phyloP scores from a whole-genome alignment of 92 coral and sea anemone species.

The Phymanthus crucifer region DNA sequence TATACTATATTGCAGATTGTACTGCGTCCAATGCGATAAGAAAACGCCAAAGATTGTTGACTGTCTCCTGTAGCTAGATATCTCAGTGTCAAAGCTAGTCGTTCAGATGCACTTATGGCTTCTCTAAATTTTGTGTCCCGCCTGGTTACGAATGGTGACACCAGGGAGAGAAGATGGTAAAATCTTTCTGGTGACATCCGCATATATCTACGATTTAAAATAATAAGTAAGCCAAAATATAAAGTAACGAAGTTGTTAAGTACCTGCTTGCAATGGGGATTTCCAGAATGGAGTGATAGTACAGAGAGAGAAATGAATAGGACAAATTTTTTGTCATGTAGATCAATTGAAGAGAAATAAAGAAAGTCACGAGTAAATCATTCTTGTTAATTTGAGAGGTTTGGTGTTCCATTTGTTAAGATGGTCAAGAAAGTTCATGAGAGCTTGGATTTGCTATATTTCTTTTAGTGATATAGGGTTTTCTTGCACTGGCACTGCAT shows the following conservation, averaged over 20 bases:
- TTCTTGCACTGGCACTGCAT: neutral
- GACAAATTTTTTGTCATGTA: neutral
- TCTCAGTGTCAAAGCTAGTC: conserved; percentile 47
- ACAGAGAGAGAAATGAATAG: neutral
- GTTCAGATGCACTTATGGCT: conserved; percentile 37
- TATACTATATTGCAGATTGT: conserved; percentile 45
- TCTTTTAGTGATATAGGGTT: neutral
- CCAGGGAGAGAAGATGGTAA: conserved; percentile 52
- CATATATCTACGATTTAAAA: conserved; percentile 24
- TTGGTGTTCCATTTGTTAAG: neutral
- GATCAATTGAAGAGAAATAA: neutral
- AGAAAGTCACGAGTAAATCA: neutral
- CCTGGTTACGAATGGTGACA: conserved; percentile 46
- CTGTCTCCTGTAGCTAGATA: conserved; percentile 62
- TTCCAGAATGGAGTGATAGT: neutral
- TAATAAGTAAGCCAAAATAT: neutral
- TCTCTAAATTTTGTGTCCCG: conserved; percentile 21
- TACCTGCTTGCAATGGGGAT: neutral
- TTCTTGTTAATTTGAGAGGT: neutral
- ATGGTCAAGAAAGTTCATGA: neutral
- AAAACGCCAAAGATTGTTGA: conserved; percentile 49
- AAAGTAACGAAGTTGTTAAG: neutral
- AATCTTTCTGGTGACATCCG: conserved; percentile 65
- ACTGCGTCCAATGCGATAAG: conserved; percentile 48
- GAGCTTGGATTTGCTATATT: conserved; percentile 1